A percentile compares a stretch with the other conserved stretches of the same genome.
Conservation (phyloP, 2,888 invertebrate species). For the Zootermopsis nevadensis region DNA sequence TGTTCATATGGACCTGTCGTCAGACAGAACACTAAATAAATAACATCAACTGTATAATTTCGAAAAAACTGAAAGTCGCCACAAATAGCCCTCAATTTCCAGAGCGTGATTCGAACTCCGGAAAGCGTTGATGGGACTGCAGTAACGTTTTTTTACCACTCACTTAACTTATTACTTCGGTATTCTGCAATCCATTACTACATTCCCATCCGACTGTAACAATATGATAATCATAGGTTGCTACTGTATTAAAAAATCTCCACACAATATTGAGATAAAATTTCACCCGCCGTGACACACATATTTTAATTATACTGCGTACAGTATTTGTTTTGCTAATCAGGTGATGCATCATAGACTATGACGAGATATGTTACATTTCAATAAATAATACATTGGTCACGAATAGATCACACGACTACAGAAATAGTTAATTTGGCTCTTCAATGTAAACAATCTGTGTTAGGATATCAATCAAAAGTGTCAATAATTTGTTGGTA, state of each 20-base stretch:
- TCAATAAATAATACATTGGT: background rate
- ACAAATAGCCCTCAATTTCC: background rate
- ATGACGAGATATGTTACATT: background rate
- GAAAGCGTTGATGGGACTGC: background rate
- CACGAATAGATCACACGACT: background rate
- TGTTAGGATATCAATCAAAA: conserved; percentile 16
- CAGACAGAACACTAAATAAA: no score
- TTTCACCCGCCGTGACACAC: background rate
- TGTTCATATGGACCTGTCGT: no score
- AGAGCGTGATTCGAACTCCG: no score
- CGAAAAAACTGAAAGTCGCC: no score
- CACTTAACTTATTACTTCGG: background rate
- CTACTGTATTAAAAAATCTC: background rate
- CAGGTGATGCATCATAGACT: background rate
- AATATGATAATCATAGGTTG: background rate
- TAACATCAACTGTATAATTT: no score
- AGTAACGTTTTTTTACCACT: background rate
- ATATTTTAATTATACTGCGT: background rate
- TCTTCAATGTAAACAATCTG: background rate
- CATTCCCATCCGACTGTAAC: background rate
- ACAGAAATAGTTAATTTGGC: background rate
- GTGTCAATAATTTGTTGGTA: background rate
- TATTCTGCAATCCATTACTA: background rate
- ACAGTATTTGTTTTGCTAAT: background rate
- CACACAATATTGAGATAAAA: background rate